A percentile compares a stretch with the other conserved stretches of the same genome.
phyloP scores from a whole-genome alignment of 2,888 invertebrate species.

The Flexamia atlantica region DNA sequence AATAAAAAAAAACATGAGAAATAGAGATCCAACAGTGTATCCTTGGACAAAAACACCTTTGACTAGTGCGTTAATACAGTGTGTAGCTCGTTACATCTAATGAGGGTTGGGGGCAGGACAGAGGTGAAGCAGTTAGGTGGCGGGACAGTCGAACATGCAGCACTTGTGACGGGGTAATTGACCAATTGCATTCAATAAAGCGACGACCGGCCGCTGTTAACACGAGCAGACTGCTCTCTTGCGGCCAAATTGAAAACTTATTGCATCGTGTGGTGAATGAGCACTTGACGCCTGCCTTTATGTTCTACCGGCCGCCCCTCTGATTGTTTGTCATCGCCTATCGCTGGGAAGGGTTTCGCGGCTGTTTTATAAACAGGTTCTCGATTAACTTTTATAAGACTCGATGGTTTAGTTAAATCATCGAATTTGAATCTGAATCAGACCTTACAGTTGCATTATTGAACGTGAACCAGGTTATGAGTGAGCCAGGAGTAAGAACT shows the following conservation, averaged over 20 bases:
- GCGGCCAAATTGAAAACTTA: slow-evolving; percentile 54
- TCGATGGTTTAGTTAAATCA: too few species aligned
- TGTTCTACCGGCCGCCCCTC: neutral
- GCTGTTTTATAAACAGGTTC: too few species aligned
- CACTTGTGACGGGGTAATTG: slow-evolving; percentile 33
- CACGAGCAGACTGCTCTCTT: slow-evolving; percentile 27
- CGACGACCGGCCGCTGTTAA: slow-evolving; percentile 31
- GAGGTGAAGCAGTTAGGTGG: slow-evolving; percentile 29
- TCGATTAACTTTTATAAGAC: too few species aligned
- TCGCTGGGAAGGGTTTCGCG: neutral
- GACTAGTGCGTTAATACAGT: too few species aligned
- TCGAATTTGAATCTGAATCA: too few species aligned
- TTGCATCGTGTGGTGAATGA: neutral
- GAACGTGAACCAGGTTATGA: too few species aligned
- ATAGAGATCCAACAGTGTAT: too few species aligned
- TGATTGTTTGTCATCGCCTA: slow-evolving; percentile 3
- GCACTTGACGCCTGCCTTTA: neutral
- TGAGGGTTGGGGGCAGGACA: neutral
- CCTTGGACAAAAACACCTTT: too few species aligned
- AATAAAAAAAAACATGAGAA: too few species aligned
- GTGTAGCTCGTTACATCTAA: too few species aligned
- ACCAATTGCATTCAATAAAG: slow-evolving; percentile 55
- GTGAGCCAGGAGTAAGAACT: too few species aligned
- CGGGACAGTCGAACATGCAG: neutral
- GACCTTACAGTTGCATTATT: too few species aligned